phyloP scores from a whole-genome alignment of 2,888 invertebrate genomes.

The Drosophila acutilabella region DNA sequence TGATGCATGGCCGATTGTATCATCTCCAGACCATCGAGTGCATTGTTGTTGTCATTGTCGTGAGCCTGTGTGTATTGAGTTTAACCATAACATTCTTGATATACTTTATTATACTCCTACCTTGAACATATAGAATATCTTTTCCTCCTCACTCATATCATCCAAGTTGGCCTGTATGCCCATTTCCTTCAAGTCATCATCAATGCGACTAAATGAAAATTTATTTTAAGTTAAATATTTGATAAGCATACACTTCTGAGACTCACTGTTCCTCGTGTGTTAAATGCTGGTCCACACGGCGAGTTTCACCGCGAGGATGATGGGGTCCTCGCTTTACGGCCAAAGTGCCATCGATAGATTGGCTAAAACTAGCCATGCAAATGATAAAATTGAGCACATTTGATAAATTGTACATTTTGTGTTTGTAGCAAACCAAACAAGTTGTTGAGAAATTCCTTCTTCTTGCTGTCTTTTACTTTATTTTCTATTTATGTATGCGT shows the following conservation, averaged over 20 bases:
- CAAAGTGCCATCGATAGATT: slow-evolving; percentile 62
- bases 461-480: background rate
- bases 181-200: slow-evolving; percentile 90
- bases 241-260: background rate
- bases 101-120: slow-evolving; percentile 41
- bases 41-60: slow-evolving; percentile 95
- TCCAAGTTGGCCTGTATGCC: slow-evolving; percentile 87
- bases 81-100: background rate
- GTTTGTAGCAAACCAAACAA: slow-evolving; percentile 28
- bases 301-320: slow-evolving; percentile 89
- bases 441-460: slow-evolving; percentile 41
- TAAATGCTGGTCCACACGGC: slow-evolving; percentile 88
- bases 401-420: slow-evolving; percentile 76
- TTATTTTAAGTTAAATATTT: background rate
- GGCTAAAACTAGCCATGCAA: slow-evolving; percentile 78
- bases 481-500: slow-evolving; percentile 20
- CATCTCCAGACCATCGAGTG: slow-evolving; percentile 95
- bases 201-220: slow-evolving; percentile 88
- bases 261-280: slow-evolving; percentile 91
- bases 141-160: slow-evolving; percentile 93
- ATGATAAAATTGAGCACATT: slow-evolving; percentile 81
- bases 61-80: slow-evolving; percentile 86
- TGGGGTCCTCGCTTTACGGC: slow-evolving; percentile 87
- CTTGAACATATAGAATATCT: slow-evolving; percentile 85
- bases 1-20: slow-evolving; percentile 87